Conservation (phyloP, 2,797 vertebrate species). For the Sternarchorhynchus goeldii region DNA sequence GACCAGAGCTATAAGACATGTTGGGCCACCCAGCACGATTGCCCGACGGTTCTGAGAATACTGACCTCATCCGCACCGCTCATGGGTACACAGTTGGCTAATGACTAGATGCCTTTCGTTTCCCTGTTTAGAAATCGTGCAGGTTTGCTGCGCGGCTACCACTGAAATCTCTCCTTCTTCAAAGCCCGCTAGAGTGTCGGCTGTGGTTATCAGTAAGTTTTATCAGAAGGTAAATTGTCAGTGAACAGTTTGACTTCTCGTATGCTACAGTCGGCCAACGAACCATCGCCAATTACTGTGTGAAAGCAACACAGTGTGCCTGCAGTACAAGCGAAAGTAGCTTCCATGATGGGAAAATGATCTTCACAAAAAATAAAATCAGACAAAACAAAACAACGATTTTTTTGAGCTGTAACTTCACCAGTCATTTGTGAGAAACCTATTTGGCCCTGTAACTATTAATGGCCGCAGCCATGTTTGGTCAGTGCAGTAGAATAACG, state of each 20-base stretch:
- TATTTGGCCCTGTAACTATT: neutral
- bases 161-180: neutral
- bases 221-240: neutral
- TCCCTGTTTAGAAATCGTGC: neutral
- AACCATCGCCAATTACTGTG: neutral
- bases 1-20: conserved; percentile 44
- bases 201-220: neutral
- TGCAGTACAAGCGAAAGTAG: neutral
- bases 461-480: neutral
- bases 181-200: no score
- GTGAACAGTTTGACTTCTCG: neutral
- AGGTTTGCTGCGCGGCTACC: neutral
- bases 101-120: neutral
- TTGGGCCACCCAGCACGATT: neutral
- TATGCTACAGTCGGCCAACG: neutral
- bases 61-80: neutral
- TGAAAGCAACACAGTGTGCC: no score
- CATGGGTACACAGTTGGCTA: neutral
- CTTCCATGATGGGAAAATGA: neutral
- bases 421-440: neutral
- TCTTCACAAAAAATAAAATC: neutral
- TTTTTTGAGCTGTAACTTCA: neutral
- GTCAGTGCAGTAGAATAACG: neutral
- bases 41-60: neutral
- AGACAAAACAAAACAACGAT: no score